phyloP scores from a whole-genome alignment of 2,888 invertebrate species.

The Lithophane ornitopus region DNA sequence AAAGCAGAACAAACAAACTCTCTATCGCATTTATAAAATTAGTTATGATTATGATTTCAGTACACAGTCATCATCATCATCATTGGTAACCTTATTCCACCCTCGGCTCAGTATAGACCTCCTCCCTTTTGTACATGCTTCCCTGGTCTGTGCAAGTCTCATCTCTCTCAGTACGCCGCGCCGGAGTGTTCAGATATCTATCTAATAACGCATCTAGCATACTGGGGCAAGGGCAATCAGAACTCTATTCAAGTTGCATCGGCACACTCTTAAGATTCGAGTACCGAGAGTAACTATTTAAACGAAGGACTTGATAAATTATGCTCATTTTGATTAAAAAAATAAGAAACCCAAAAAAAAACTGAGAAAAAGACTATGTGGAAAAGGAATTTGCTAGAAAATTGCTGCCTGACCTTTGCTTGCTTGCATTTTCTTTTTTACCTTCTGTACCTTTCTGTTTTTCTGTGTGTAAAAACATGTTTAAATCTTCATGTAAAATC shows the following conservation, averaged over 20 bases:
- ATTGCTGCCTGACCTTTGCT: background rate
- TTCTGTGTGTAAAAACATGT: background rate
- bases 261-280: constrained; percentile 17
- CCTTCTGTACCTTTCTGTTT: background rate
- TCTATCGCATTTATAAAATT: no score
- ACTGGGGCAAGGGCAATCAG: constrained; percentile 40
- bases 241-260: constrained; percentile 32
- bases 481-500: background rate
- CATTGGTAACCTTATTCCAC: background rate
- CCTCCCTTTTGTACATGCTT: background rate
- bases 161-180: background rate
- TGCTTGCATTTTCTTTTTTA: no score
- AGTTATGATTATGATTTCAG: background rate
- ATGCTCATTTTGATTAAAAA: no score
- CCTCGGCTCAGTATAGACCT: background rate
- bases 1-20: no score
- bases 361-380: background rate
- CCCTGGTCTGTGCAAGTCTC: background rate
- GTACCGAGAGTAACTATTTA: background rate
- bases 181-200: background rate
- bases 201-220: background rate
- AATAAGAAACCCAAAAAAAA: background rate
- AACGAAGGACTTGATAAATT: constrained; percentile 14
- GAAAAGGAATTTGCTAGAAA: background rate
- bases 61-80: background rate